Conservation (phyloP, 1,140 invertebrate genomes). For the Ephestia elutella region DNA sequence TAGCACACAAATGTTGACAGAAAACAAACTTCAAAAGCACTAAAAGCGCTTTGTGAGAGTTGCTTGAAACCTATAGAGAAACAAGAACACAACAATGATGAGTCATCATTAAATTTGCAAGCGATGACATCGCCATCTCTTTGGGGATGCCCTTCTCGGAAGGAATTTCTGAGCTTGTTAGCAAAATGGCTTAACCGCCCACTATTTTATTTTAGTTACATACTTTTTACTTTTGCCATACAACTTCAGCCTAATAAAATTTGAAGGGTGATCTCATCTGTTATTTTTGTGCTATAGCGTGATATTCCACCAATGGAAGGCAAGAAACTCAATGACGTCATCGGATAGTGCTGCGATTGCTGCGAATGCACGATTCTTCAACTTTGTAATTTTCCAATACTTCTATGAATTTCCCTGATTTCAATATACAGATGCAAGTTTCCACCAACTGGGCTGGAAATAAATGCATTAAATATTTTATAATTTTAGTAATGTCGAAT, state of each 20-base stretch:
- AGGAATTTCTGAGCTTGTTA: constrained; percentile 41
- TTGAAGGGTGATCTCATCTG: constrained; percentile 60
- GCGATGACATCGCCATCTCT: constrained; percentile 49
- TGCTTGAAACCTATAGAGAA: constrained; percentile 32
- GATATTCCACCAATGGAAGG: constrained; percentile 55
- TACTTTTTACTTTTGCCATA: constrained; percentile 41
- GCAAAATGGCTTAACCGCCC: constrained; percentile 57
- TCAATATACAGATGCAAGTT: no score
- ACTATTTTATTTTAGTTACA: constrained; percentile 31
- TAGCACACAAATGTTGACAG: constrained; percentile 9
- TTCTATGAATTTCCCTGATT: no score
- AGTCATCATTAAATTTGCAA: constrained; percentile 46
- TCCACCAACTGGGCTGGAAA: no score
- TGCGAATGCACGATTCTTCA: no score
- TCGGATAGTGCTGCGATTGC: constrained; percentile 3
- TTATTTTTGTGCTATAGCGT: constrained; percentile 51
- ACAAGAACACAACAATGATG: constrained; percentile 67
- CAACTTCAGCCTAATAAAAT: constrained; percentile 38
- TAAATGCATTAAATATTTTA: no score
- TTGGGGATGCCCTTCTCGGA: constrained; percentile 69
- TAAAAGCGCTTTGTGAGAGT: background rate
- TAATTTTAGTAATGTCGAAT: no score
- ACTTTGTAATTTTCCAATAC: no score
- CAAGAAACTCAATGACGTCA: constrained; percentile 39
- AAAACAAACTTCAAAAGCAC: background rate